Base-by-base conservation (phyloP, 2,113 vertebrate genomes). In the Eulacestoma nigropectus region DNA sequence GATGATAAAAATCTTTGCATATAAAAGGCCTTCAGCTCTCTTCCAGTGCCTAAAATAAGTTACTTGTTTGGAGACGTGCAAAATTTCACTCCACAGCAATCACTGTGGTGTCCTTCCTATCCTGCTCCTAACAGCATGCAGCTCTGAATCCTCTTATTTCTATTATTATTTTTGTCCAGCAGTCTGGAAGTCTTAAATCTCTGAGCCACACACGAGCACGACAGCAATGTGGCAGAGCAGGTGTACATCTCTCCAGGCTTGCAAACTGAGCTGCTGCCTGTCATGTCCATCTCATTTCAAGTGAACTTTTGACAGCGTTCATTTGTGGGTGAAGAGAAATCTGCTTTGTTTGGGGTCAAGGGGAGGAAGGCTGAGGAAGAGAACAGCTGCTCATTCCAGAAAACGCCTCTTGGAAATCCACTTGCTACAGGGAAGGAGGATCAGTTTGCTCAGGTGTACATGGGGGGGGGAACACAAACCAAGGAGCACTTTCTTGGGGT, bases 311-410 rank as follows among this genome's bases (percentile, higher is more conserved):
- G 79, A 85, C 86, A 72, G 69, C 0, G 1, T 35, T 87, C 23
- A 35, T 85, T 55, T 82, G 46, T 44, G 53, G 46, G 42, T 26
- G 57, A 79, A 60, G 39, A 87, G 57, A 82, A 94, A 41, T 42
- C 39, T 65, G n/a, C 77, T 74, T 64, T 62, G 29, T 74, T 57
- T 80, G 82, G 70, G 76, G 85, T 92, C 57, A 79, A 79, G 41
- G n/a, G 25, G 32, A 83, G 39, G 67, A 94, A 72, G 88, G 44
- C 32, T 69, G 63, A 87, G 41, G 82, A 85, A 76, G 49, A 76
- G 29, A 90, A 91, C 70, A 97, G 85, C 70, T 94, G 92, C 53
- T 90, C 41, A 79, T 91, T 93, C 84, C 74, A 78, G 37, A 87
- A 76, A 75, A 79, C 0, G 3, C 39, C 41, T 92, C 44, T 42